Evolutionary conservation across 1,140 invertebrate species (phyloP), one percentile per base, ranked within the genome.

Genomic region (Cydia strobilella): DNA sequence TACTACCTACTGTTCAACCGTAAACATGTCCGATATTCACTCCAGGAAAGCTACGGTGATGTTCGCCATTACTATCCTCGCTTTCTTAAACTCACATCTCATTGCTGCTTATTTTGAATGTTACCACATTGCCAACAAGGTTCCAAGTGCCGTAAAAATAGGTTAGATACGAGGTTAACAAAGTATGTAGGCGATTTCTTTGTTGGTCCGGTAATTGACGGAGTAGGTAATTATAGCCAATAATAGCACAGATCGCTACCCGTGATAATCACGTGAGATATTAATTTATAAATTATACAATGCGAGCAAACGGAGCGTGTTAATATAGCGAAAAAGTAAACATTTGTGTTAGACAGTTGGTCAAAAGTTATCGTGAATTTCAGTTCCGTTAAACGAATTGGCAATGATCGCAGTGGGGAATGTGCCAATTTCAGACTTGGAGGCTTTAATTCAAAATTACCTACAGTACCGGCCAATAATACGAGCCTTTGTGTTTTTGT

Each of bases 221-320:
- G 54, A 59, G n/a, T 69, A 10, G 63, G 65, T 69, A 35, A 69
- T 69, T 69, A 69, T 35, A 66, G 23, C 23, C 63, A 31, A 66
- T 66, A 66, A 66, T 66, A 69, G 54, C 65, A 69, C 65, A 69
- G 65, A 69, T 69, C 65, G 65, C 65, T 42, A 69, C 31, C 27
- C 27, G 27, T 39, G 65, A 69, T 69, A 69, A 69, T 69, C n/a
- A 20, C 65, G 65, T 69, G n/a, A 69, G 25, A 69, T 69, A 69
- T 35, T 35, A 15, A 35, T 69, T 39, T 35, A 69, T 69, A 35
- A 69, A 35, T 35, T 35, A 69, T 35, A 31, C 65, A 69, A 69
- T 69, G 15, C 12, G 31, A 10, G 27, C n/a, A 69, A 31, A n/a
- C 65, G 27, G 31, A 59, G 54, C 54, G 54, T 23, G 54, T 23